phyloP scores from a whole-genome alignment of 1,140 invertebrate genomes.

The Oppia nitens region DNA sequence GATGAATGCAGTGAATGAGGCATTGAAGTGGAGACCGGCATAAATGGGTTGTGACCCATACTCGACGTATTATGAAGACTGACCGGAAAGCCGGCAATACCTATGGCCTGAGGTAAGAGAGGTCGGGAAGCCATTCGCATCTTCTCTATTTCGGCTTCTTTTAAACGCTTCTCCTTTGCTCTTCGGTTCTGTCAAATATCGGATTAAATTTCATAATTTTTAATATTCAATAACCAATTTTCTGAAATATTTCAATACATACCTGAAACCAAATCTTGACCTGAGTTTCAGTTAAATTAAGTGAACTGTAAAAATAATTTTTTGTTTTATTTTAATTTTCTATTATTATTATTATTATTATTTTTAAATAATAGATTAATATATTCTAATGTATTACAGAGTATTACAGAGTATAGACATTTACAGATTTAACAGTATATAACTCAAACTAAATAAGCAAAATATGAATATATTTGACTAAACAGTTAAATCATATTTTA shows the following conservation, averaged over 20 bases:
- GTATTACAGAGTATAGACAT: too few species aligned
- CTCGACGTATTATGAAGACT: not conserved
- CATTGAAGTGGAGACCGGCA: not conserved
- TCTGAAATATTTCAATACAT: too few species aligned
- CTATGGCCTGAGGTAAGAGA: not conserved
- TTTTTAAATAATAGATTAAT: too few species aligned
- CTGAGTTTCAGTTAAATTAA: constrained; percentile 83
- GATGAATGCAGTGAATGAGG: not conserved
- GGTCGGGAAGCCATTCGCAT: constrained; percentile 25
- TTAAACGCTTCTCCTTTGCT: constrained; percentile 36
- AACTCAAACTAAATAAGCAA: too few species aligned
- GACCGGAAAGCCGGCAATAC: not conserved
- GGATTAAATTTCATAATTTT: too few species aligned
- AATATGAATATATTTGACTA: too few species aligned
- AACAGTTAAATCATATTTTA: too few species aligned
- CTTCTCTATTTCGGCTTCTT: constrained; percentile 33
- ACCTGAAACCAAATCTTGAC: constrained; percentile 28
- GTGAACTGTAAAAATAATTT: constrained; percentile 45
- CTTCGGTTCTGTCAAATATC: constrained; percentile 33
- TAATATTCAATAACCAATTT: too few species aligned
- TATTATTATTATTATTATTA: too few species aligned
- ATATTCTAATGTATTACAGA: too few species aligned
- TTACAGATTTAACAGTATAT: too few species aligned
- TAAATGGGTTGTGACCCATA: not conserved
- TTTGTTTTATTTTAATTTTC: too few species aligned